Base-by-base conservation (phyloP, 1,140 invertebrate genomes). In the Holcopasites calliopsidis region DNA sequence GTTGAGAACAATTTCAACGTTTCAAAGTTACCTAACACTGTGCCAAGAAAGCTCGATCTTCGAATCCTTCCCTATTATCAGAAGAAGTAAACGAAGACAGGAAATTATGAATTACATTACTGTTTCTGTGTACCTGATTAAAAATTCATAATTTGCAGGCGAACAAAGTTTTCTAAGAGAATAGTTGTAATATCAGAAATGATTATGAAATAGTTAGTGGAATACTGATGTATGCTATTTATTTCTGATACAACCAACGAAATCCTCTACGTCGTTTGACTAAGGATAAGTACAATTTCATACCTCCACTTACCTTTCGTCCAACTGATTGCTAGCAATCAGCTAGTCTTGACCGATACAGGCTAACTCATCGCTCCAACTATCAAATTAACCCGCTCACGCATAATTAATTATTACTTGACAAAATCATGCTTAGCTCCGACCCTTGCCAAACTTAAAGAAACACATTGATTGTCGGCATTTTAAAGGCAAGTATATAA, bases 71-170 rank as follows among this genome's bases (percentile, higher is more conserved):
- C 1, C 26, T 62, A 18, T 11, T 13, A 26, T 16, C 26, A 11
- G 11, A 28, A 35, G 44, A 26, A 60, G 5, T 23, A 6, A 49
- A 35, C n/a, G 8, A 61, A 7, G 10, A 26, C 44, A 21, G 55
- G 23, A 68, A 62, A 35, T 23, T 28, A 13, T 49, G 52, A 58
- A 71, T 70, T 47, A 18, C 57, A 47, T 70, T 81, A 65, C 44
- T 21, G 55, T 50, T 72, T n/a, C n/a, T 54, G 55, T 62, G 78
- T 82, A 82, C 78, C 78, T 82, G 80, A 82, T 69, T 42, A 72
- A 66, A 60, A 4, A 16, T 66, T 60, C 62, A 74, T 68, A 23
- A 73, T 69, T 79, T 55, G 33, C 42, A 35, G 52, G n/a, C 23
- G 47, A 60, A 31, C 6, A 49, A 49, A 57, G 28, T 31, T 42